These are phyloP conservation scores for Drosophila cognata DNA, from an alignment of 2,888 invertebrate genomes.

Conservation along the genomic window DNA sequence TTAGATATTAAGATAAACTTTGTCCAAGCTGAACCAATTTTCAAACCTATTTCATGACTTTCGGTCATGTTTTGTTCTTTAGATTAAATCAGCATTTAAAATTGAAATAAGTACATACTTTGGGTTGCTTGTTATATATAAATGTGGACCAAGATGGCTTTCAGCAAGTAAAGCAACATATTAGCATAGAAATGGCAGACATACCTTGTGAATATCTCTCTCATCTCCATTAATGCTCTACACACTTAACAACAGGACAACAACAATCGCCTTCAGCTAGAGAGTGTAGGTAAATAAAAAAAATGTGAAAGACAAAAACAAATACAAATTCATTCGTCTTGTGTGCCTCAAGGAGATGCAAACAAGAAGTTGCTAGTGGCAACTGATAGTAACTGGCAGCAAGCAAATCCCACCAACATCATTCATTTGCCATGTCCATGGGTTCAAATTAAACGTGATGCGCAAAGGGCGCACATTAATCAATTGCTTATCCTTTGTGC, in stretches of 20 bases:
- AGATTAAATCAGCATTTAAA: not conserved
- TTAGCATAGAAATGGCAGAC: not conserved
- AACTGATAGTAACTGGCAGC: constrained; percentile 34
- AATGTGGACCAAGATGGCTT: not conserved
- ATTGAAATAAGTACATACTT: not conserved
- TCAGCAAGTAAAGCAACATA: not conserved
- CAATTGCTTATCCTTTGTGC: constrained; percentile 76
- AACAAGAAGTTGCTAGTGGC: constrained; percentile 17
- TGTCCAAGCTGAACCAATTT: not conserved
- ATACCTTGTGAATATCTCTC: not conserved
- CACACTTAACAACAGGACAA: not conserved
- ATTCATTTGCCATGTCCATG: constrained; percentile 62
- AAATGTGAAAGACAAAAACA: constrained; percentile 16
- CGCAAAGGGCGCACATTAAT: constrained; percentile 76
- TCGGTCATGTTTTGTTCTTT: not conserved
- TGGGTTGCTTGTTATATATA: not conserved
- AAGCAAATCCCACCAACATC: constrained; percentile 56
- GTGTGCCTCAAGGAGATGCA: constrained; percentile 7
- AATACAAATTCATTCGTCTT: constrained; percentile 51
- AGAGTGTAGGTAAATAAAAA: constrained; percentile 8
- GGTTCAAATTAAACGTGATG: constrained; percentile 79
- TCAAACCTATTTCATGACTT: not conserved
- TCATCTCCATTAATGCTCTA: not conserved
- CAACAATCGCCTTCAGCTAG: not conserved
- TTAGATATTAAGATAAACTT: not conserved